Evolutionary conservation across 2,113 vertebrate genomes (phyloP).

Genomic region (Cettia cetti): DNA sequence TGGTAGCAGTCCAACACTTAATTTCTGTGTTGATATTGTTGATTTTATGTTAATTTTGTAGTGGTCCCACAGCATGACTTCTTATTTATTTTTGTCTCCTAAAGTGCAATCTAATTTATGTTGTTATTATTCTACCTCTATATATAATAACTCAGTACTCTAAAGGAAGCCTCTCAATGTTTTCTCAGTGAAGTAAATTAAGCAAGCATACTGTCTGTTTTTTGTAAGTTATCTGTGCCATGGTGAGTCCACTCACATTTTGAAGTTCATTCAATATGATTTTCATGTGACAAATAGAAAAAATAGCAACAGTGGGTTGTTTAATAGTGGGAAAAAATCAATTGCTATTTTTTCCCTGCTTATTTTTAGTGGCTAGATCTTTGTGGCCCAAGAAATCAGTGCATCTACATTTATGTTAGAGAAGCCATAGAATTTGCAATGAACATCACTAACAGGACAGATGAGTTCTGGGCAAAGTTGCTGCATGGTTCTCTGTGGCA

Average conservation of each 20-base stretch:
- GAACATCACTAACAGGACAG: background rate
- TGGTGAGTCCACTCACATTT: background rate
- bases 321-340: background rate
- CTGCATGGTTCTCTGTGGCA: background rate
- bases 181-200: background rate
- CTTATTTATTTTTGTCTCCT: background rate
- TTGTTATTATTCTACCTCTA: background rate
- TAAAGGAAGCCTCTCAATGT: background rate
- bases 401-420: background rate
- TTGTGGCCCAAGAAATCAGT: background rate
- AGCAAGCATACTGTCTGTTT: background rate
- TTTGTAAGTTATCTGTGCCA: background rate
- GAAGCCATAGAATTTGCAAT: background rate
- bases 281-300: background rate
- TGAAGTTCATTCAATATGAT: background rate
- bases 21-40: background rate
- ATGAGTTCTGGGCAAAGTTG: background rate
- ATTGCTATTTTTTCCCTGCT: background rate
- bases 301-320: background rate
- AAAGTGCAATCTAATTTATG: background rate
- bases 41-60: background rate
- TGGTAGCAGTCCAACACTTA: background rate
- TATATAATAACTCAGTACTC: background rate
- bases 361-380: background rate
- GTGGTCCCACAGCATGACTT: background rate